phyloP scores from a whole-genome alignment of 2,797 vertebrate species.

The Pampus argenteus region DNA sequence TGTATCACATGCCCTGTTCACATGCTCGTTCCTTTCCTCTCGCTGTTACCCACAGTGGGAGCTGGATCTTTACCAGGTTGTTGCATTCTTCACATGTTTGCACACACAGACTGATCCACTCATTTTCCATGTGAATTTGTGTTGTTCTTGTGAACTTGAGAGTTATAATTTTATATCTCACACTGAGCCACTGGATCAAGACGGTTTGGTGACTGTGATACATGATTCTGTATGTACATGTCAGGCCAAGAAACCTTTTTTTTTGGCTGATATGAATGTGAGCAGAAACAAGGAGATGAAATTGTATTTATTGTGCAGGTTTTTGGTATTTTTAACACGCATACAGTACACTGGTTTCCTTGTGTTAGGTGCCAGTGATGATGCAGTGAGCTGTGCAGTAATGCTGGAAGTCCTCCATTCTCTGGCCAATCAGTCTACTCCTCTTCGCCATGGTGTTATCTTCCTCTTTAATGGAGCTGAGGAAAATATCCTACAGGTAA shows the following conservation, averaged over 20 bases:
- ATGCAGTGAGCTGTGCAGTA: slow-evolving; percentile 97
- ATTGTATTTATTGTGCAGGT: no score
- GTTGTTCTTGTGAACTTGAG: neutral
- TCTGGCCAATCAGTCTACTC: slow-evolving; percentile 88
- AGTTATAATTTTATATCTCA: slow-evolving; percentile 11
- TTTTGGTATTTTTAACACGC: slow-evolving; percentile 8
- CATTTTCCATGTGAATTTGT: slow-evolving; percentile 15
- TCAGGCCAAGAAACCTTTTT: neutral
- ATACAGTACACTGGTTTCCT: slow-evolving; percentile 18
- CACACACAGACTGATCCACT: slow-evolving; percentile 6
- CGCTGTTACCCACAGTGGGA: neutral
- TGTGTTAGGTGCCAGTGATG: slow-evolving; percentile 94
- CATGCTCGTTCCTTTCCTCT: slow-evolving; percentile 23
- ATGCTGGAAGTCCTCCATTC: slow-evolving; percentile 95
- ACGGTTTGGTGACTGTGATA: neutral
- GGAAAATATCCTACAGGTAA: slow-evolving; percentile 96
- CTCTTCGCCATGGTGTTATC: slow-evolving; percentile 91
- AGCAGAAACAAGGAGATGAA: neutral
- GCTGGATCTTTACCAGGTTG: slow-evolving; percentile 17
- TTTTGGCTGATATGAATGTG: slow-evolving; percentile 13
- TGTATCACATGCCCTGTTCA: slow-evolving; percentile 62
- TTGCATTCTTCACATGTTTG: slow-evolving; percentile 54
- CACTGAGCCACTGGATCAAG: neutral
- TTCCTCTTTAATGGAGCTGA: slow-evolving; percentile 99
- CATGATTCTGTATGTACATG: neutral